These are phyloP conservation scores for Rostratula benghalensis DNA, from an alignment of 2,113 vertebrate species.

Conservation along the genomic window DNA sequence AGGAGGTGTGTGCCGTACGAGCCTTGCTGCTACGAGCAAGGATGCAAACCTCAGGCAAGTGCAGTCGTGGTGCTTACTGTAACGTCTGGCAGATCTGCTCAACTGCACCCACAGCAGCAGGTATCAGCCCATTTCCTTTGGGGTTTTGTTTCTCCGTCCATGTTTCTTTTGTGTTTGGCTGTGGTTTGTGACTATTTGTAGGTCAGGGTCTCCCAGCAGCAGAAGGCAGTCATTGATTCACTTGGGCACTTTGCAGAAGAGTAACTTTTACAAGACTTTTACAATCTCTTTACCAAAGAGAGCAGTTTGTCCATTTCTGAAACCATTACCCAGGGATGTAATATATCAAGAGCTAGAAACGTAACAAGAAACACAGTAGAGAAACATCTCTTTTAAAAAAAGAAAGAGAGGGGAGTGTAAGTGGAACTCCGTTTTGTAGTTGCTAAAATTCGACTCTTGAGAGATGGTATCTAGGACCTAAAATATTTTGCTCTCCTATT, in stretches of 20 bases:
- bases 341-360: background rate
- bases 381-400: background rate
- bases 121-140: background rate
- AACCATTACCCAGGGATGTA: background rate
- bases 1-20: accelerated
- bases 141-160: background rate
- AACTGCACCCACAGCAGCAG: background rate
- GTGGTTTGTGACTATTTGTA: background rate
- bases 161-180: background rate
- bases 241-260: background rate
- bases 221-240: background rate
- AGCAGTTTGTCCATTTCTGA: background rate
- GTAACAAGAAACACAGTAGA: background rate
- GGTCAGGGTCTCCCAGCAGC: background rate
- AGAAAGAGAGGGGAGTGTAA: accelerated
- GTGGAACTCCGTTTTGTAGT: background rate
- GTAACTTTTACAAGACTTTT: background rate
- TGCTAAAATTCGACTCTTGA: background rate
- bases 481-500: background rate
- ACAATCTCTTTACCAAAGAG: background rate
- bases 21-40: background rate
- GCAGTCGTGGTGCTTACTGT: background rate
- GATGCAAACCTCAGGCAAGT: background rate
- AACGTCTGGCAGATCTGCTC: accelerated
- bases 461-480: background rate